Conservation (phyloP, 2,888 invertebrate genomes). For the Brenthis hecate region DNA sequence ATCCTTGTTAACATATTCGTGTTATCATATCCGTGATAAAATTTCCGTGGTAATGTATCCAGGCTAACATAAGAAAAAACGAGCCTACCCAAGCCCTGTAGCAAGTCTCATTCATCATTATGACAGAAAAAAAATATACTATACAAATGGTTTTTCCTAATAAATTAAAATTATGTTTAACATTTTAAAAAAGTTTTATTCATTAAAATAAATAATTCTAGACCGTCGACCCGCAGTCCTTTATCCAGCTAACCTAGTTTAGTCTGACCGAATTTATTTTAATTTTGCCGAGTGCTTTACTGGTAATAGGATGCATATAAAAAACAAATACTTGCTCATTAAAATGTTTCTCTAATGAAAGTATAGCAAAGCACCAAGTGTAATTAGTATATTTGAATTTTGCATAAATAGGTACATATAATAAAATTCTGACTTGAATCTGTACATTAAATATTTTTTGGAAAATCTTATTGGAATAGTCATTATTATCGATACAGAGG, state of each 20-base stretch:
- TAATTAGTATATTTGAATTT: no score
- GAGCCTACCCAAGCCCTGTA: no score
- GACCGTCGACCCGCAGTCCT: constrained; percentile 9
- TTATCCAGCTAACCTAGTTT: constrained; percentile 16
- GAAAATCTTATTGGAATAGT: no score
- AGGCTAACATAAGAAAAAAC: no score
- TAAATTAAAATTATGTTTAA: constrained; percentile 1
- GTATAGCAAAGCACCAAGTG: no score
- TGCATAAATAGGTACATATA: no score
- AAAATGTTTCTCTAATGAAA: no score
- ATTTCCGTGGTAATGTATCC: background rate
- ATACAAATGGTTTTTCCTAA: background rate
- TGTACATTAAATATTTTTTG: no score
- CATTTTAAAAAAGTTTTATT: background rate
- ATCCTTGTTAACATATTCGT: background rate
- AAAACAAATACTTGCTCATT: no score
- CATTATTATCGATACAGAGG: no score
- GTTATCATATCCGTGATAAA: background rate
- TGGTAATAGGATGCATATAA: background rate
- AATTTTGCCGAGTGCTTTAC: constrained; percentile 1
- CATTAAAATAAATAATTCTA: constrained; percentile 2
- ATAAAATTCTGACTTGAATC: no score
- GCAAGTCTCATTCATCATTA: background rate
- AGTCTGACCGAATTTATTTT: constrained; percentile 21
- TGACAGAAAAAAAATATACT: background rate